phyloP scores from a whole-genome alignment of 2,888 invertebrate species.

The Merodon equestris region DNA sequence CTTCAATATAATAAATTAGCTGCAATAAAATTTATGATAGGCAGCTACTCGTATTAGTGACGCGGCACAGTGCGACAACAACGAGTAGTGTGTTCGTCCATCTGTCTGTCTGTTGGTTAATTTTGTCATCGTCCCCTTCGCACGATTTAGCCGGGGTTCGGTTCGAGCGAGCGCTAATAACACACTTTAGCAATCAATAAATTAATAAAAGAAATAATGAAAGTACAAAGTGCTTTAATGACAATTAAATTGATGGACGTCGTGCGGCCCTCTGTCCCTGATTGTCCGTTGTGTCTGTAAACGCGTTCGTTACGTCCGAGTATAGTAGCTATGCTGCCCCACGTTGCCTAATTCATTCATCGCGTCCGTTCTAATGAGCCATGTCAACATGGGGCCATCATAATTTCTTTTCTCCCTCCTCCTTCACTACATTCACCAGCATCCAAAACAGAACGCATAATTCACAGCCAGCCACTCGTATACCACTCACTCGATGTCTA shows the following conservation, averaged over 20 bases:
- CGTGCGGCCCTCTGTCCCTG: slow-evolving; percentile 8
- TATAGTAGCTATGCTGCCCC: slow-evolving; percentile 24
- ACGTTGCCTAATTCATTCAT: slow-evolving; percentile 34
- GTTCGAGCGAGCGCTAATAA: slow-evolving; percentile 22
- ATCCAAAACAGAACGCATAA: too few species aligned
- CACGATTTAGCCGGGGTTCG: too few species aligned
- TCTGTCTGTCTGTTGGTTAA: too few species aligned
- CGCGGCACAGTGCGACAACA: not conserved
- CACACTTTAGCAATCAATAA: slow-evolving; percentile 61
- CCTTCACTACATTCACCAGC: slow-evolving; percentile 16
- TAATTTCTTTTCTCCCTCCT: slow-evolving; percentile 47
- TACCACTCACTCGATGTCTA: not conserved
- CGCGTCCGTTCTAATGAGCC: slow-evolving; percentile 40
- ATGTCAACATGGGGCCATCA: slow-evolving; percentile 51
- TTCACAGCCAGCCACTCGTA: not conserved
- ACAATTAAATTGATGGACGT: slow-evolving; percentile 61
- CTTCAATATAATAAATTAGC: slow-evolving; percentile 51
- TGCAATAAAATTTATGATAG: slow-evolving; percentile 49
- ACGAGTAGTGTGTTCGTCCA: too few species aligned
- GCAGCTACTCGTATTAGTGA: slow-evolving; percentile 32
- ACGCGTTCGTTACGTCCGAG: not conserved
- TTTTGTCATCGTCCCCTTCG: too few species aligned
- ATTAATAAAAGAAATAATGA: slow-evolving; percentile 63
- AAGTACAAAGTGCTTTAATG: slow-evolving; percentile 64
- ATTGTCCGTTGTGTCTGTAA: too few species aligned